Conservation (phyloP, 2,113 vertebrate genomes). For the Lethenteron camtschaticum region DNA sequence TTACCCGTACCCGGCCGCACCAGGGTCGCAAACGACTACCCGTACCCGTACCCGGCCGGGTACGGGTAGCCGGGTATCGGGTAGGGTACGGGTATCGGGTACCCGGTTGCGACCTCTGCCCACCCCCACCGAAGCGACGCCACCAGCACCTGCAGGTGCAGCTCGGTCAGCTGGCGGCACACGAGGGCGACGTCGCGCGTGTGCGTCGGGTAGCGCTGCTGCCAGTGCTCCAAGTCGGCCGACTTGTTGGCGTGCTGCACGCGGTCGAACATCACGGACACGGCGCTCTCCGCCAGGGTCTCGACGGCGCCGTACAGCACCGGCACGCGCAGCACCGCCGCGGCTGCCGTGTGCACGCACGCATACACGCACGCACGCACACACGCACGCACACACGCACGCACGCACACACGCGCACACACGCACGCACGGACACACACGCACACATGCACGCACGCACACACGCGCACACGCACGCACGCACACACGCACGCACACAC, state of each 20-base stretch:
- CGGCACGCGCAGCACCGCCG: conserved; percentile 61
- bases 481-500: background rate
- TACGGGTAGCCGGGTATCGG: no score
- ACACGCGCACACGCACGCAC: background rate
- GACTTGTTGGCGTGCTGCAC: conserved; percentile 54
- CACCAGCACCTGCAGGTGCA: conserved; percentile 41
- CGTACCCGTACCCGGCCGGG: no score
- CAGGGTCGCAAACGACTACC: no score
- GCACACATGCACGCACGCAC: background rate
- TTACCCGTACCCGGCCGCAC: no score
- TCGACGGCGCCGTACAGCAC: conserved; percentile 70
- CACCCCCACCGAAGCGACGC: background rate
- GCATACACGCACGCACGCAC: background rate
- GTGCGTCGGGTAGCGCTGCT: conserved; percentile 65
- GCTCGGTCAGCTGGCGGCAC: conserved; percentile 55
- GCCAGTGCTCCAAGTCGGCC: conserved; percentile 61
- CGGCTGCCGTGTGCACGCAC: conserved; percentile 22
- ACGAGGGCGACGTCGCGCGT: conserved; percentile 53
- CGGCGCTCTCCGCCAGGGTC: conserved; percentile 55
- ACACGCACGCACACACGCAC: background rate
- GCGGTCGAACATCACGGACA: conserved; percentile 57
- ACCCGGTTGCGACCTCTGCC: background rate
- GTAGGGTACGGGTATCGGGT: no score
- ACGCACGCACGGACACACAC: background rate
- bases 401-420: background rate